phyloP scores from a whole-genome alignment of 2,888 invertebrate genomes.

The Patella caerulea region DNA sequence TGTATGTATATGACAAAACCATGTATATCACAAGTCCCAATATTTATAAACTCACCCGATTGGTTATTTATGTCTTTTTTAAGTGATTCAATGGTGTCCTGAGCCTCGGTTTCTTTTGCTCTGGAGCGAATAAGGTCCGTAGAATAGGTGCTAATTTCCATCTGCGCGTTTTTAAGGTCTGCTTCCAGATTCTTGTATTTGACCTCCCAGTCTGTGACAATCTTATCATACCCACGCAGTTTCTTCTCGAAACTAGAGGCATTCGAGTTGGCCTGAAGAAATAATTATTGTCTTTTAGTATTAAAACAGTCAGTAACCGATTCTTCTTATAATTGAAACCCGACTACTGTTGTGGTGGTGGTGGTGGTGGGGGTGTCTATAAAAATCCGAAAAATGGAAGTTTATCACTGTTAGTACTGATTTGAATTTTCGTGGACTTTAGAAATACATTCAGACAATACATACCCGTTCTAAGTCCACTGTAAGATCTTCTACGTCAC shows the following conservation, averaged over 20 bases:
- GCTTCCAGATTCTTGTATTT: not conserved
- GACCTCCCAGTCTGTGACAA: not conserved
- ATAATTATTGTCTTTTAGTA: too few relatives aligned
- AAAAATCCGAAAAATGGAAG: too few relatives aligned
- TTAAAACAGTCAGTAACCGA: too few relatives aligned
- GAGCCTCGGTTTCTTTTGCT: not conserved
- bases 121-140: not conserved
- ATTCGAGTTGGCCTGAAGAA: not conserved
- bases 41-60: not conserved
- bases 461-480: not conserved
- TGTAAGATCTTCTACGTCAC: conserved; percentile 1
- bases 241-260: conserved; percentile 1
- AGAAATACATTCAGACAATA: too few relatives aligned
- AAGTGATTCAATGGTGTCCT: not conserved
- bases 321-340: too few relatives aligned
- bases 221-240: conserved; percentile 1
- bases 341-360: too few relatives aligned
- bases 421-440: too few relatives aligned
- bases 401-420: too few relatives aligned
- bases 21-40: too few relatives aligned
- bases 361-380: too few relatives aligned
- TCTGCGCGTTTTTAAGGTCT: not conserved
- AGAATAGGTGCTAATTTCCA: not conserved
- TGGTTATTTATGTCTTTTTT: not conserved
- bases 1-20: too few relatives aligned